Evolutionary conservation across 2,888 invertebrate genomes (phyloP), one percentile per base, ranked within the genome.

Genomic region (Hemistola chrysoprasaria): DNA sequence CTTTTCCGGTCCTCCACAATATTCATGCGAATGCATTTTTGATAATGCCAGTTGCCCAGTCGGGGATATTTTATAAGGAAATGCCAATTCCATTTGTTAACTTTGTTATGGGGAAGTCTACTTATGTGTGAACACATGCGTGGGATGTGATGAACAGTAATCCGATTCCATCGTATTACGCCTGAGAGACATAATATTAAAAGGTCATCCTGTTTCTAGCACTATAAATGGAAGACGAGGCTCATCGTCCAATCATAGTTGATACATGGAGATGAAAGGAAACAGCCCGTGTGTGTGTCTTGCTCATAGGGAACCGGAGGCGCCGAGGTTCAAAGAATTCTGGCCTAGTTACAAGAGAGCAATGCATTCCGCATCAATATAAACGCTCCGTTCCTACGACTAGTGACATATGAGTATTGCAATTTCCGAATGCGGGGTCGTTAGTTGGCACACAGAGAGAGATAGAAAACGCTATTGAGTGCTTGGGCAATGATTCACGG

Each of bases 401-500:
- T 71, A 66, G 71, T 82, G 79, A 82, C 82, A 81, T 76, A 78
- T 74, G 81, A 81, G 78, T 75, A 79, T 80, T 78, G 82, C 78
- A 80, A 83, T 82, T 79, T 82, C 80, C 80, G 78, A 78, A 72
- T 67, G 72, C 65, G 63, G 61, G 65, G 68, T 80, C 71, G 77
- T 80, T 79, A 75, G 64, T 61, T 66, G 62, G 60, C 56, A 61
- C 53, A 60, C 11, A 21, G 25, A 61, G 52, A 55, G 64, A 62
- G 67, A 65, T 62, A 62, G 59, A 65, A 61, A 67, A 65, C 61
- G 66, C 71, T 64, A 65, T 59, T 59, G 64, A 61, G 57, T 57
- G 54, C 55, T 54, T 53, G 53, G 62, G 63, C 64, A 66, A 77
- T 78, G 76, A 78, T 78, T 78, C 71, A 75, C 65, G 65, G 54